Base-by-base conservation (phyloP, 2,888 invertebrate genomes). In the Nemapogon koenigi region DNA sequence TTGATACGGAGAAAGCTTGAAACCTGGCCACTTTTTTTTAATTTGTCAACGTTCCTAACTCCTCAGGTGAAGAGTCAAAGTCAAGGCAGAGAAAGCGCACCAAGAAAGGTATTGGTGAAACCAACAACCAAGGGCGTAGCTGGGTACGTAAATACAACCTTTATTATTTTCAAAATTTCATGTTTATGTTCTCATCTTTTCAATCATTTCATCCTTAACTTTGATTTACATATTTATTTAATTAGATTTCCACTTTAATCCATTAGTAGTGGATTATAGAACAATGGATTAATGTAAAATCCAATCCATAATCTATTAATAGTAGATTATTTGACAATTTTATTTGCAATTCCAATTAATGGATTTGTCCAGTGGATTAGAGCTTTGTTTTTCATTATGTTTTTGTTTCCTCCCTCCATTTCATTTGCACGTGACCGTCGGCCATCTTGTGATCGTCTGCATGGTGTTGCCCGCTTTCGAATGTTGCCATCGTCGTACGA, bases 81-180 rank as follows among this genome's bases (percentile, higher is more conserved):
- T 40, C 66, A 68, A 49, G 75, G 68, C 2, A 61, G 78, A 2
- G 78, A 78, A 13, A 57, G 66, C 27, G 84, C 85, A 33, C 82
- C 82, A 2, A 75, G 87, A 47, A 88, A 87, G 63, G 78, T 86
- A 40, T 83, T 83, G 11, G 85, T 81, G 17, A 86, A 85, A 60
- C 73, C 71, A 25, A 81, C 84, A 15, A 75, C 62, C 7, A 81
- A 78, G 49, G 81, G 75, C 45, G 63, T 69, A 22, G 55, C 70
- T 51, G 75, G 73, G 75, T 79, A 68, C 62, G 83, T 83, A 17
- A 30, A 16, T 31, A n/a, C 15, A 26, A 26, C 26, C 3, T 11
- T 26, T 26, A 11, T 47, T 4, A 32, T 16, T 28, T n/a, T n/a
- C n/a, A n/a, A n/a, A n/a, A n/a, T n/a, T n/a, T n/a, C n/a, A n/a